These are phyloP conservation scores for Drosophila guanche DNA, from an alignment of 1,140 invertebrate genomes.

Conservation along the genomic window DNA sequence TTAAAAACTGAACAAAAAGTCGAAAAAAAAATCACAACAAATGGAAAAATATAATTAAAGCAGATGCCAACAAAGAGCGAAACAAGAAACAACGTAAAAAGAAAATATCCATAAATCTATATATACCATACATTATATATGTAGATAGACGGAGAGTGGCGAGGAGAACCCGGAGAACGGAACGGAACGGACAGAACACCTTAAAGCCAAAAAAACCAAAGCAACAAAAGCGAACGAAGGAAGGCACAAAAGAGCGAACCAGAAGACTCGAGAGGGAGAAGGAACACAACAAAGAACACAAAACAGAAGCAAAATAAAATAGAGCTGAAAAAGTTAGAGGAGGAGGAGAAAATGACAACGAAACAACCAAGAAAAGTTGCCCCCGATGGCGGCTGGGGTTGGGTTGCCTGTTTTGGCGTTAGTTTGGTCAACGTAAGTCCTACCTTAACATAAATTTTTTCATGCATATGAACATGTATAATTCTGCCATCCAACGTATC, in stretches of 20 bases:
- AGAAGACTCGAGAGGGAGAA: constrained; percentile 1
- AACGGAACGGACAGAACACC: constrained; percentile 25
- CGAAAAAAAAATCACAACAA: constrained; percentile 11
- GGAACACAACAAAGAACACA: constrained; percentile 18
- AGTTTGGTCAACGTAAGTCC: constrained; percentile 90
- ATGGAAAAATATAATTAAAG: constrained; percentile 23
- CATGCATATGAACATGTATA: not conserved
- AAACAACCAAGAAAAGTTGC: constrained; percentile 82
- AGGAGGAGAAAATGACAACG: constrained; percentile 51
- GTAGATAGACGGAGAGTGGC: constrained; percentile 48
- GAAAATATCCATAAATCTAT: constrained; percentile 46
- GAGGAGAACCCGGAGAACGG: constrained; percentile 26
- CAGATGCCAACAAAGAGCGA: constrained; percentile 1
- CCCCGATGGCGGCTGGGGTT: constrained; percentile 88
- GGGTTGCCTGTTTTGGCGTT: constrained; percentile 91
- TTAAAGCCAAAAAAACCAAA: constrained; percentile 31
- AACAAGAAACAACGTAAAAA: constrained; percentile 24
- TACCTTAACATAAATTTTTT: not conserved
- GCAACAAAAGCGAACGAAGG: constrained; percentile 24
- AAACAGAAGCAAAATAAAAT: constrained; percentile 6
- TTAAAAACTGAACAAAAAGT: not conserved
- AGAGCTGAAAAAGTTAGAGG: constrained; percentile 4
- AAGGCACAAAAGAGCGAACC: constrained; percentile 8
- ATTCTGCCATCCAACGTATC: not conserved
- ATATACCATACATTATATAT: constrained; percentile 45